Conservation (phyloP, 2,797 vertebrate species). For the Arctocebus calabarensis region DNA sequence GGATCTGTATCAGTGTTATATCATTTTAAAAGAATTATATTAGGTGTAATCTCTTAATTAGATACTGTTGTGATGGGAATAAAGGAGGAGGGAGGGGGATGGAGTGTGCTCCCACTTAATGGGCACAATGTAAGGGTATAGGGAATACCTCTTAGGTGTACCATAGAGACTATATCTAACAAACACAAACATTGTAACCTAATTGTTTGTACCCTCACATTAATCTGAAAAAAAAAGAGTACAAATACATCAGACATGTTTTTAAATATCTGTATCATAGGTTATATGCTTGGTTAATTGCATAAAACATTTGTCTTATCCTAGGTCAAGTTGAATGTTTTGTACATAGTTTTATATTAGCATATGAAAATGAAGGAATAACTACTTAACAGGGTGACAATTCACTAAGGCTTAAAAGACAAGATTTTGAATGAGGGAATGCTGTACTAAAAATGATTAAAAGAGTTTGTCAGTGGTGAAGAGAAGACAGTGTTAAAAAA, state of each 20-base stretch:
- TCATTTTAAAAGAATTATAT: conserved; percentile 21
- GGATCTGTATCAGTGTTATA: neutral
- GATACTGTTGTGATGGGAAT: neutral
- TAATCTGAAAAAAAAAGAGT: neutral
- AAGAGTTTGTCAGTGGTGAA: neutral
- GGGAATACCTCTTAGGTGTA: too few relatives aligned
- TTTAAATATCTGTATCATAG: neutral
- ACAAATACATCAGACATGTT: neutral
- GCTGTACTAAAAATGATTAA: neutral
- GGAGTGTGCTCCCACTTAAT: too few relatives aligned
- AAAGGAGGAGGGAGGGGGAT: too few relatives aligned
- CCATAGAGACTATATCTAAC: too few relatives aligned
- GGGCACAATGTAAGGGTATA: too few relatives aligned
- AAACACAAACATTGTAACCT: too few relatives aligned
- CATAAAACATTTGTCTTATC: neutral
- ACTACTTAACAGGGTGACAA: neutral
- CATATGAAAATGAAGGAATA: neutral
- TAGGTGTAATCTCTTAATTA: neutral
- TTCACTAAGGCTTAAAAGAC: neutral
- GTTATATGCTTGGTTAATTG: neutral
- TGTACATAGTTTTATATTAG: neutral
- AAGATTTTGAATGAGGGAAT: neutral
- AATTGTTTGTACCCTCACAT: too few relatives aligned
- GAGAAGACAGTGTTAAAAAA: neutral
- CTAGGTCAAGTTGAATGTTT: neutral